Evolutionary conservation across 2,888 invertebrate species (phyloP).

Genomic region (Synergus laeviventris): DNA sequence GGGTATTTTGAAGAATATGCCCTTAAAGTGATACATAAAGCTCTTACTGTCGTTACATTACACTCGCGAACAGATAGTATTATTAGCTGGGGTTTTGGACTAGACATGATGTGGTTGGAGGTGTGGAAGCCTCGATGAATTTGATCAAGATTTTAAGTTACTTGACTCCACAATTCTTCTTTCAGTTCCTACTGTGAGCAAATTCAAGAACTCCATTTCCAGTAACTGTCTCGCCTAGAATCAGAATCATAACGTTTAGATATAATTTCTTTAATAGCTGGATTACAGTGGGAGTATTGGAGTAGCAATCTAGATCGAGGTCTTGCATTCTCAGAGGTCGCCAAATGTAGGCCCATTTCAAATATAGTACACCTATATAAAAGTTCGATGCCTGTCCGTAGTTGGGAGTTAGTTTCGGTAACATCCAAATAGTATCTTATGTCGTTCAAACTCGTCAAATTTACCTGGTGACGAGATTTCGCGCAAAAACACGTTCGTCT

Average conservation of each 20-base stretch:
- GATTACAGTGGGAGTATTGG: no score
- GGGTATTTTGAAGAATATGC: constrained; percentile 57
- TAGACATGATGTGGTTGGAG: constrained; percentile 75
- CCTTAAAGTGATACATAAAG: constrained; percentile 72
- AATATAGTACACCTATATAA: no score
- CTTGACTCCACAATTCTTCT: constrained; percentile 80
- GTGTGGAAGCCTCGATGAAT: constrained; percentile 68
- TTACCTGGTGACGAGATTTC: no score
- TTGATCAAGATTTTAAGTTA: constrained; percentile 77
- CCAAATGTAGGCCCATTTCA: no score
- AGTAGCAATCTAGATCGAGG: no score
- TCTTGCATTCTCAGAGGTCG: no score
- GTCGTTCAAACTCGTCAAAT: no score
- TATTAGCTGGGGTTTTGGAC: constrained; percentile 73
- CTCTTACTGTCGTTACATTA: constrained; percentile 72
- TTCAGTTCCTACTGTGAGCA: constrained; percentile 91
- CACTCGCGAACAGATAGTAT: constrained; percentile 70
- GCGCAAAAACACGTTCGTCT: no score
- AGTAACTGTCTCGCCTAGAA: constrained; percentile 92
- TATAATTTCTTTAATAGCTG: neutral
- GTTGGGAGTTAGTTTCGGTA: no score
- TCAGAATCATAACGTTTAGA: neutral
- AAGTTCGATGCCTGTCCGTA: no score
- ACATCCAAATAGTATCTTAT: no score
- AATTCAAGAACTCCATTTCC: constrained; percentile 93